Evolutionary conservation across 2,113 vertebrate species (phyloP).

Genomic region (Chamaea fasciata): DNA sequence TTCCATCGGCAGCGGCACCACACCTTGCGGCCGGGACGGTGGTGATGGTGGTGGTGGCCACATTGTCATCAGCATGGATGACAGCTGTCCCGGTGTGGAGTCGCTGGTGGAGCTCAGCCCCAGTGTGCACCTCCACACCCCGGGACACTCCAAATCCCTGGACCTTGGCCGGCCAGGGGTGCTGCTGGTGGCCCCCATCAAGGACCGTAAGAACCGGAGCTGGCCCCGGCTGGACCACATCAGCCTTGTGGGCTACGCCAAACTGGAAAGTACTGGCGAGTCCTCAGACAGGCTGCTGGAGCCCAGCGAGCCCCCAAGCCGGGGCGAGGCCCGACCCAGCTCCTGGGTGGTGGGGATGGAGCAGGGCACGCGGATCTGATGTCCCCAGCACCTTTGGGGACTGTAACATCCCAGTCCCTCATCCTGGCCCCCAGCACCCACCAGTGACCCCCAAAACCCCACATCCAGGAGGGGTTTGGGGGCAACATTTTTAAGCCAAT

Average conservation of each 20-base stretch:
- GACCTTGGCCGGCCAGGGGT: constrained; percentile 60
- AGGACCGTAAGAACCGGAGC: constrained; percentile 80
- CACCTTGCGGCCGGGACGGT: rapidly evolving
- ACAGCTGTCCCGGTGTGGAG: not conserved
- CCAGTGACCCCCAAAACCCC: not conserved
- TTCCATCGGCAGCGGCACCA: rapidly evolving
- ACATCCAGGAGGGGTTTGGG: not conserved
- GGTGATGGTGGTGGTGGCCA: not conserved
- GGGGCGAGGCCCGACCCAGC: not conserved
- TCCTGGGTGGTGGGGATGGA: constrained; percentile 34
- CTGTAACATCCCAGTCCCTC: not conserved
- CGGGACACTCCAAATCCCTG: constrained; percentile 72
- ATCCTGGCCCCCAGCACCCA: not conserved
- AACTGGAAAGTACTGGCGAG: constrained; percentile 79
- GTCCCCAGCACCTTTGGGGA: rapidly evolving
- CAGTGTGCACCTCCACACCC: constrained; percentile 59
- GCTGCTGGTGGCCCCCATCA: constrained; percentile 53
- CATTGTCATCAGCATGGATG: not conserved
- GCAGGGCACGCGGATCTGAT: not conserved
- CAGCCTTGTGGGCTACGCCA: constrained; percentile 76
- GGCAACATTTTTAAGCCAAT: rapidly evolving
- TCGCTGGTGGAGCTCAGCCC: not conserved
- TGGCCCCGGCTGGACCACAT: constrained; percentile 86
- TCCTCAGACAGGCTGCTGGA: constrained; percentile 77
- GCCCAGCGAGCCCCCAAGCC: constrained; percentile 52